Evolutionary conservation across 2,797 vertebrate species (phyloP).

Genomic region (Cossypha polioptera): DNA sequence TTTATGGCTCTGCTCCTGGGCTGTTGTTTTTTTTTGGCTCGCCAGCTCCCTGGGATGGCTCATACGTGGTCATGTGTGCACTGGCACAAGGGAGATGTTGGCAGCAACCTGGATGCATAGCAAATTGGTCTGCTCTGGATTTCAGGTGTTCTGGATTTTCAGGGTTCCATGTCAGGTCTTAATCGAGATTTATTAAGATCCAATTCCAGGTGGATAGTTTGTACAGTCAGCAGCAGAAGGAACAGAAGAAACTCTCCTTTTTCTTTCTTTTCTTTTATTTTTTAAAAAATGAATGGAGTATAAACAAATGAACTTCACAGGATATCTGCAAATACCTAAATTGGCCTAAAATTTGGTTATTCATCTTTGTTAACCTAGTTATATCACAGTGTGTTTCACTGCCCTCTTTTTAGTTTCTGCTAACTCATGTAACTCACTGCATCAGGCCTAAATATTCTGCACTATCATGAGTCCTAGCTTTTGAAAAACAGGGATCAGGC

Average conservation of each 20-base stretch:
- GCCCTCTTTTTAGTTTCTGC: background rate
- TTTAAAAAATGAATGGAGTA: background rate
- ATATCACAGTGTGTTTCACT: background rate
- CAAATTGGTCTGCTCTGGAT: background rate
- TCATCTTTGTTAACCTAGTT: background rate
- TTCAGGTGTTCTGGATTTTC: background rate
- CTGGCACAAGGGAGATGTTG: background rate
- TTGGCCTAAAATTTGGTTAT: background rate
- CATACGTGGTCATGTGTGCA: fast-evolving
- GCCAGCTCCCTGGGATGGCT: background rate
- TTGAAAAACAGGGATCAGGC: background rate
- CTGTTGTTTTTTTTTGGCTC: background rate
- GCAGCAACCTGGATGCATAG: background rate
- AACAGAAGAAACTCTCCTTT: background rate
- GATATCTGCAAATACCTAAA: background rate
- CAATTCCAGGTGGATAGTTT: background rate
- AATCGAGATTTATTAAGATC: background rate
- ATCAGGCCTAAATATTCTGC: background rate
- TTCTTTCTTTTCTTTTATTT: background rate
- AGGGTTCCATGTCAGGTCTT: fast-evolving
- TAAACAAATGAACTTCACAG: background rate
- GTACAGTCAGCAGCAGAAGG: background rate
- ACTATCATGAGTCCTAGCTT: background rate
- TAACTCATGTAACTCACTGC: background rate
- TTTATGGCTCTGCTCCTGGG: background rate